Percentiles rank a stretch among this genome's conserved stretches.
phyloP scores from a whole-genome alignment of 1,140 invertebrate genomes.

The Sycophila sp. region DNA sequence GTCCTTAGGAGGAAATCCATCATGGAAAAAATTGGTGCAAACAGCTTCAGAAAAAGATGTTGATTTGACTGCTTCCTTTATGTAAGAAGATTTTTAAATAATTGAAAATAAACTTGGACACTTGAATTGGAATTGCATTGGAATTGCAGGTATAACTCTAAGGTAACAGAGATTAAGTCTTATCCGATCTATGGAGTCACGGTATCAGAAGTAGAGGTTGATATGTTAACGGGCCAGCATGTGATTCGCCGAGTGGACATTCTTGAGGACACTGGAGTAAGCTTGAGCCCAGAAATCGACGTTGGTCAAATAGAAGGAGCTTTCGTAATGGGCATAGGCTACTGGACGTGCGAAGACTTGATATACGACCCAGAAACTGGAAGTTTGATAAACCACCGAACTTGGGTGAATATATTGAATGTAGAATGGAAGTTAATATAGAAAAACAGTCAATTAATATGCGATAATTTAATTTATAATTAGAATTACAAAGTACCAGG shows the following conservation, averaged over 20 bases:
- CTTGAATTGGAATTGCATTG: too few relatives aligned
- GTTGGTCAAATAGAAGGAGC: slow-evolving; percentile 89
- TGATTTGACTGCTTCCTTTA: slow-evolving; percentile 73
- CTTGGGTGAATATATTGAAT: slow-evolving; percentile 79
- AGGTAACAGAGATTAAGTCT: slow-evolving; percentile 48
- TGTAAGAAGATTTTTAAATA: slow-evolving; percentile 66
- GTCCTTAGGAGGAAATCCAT: slow-evolving; percentile 68
- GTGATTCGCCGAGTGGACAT: slow-evolving; percentile 76
- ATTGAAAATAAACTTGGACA: too few relatives aligned
- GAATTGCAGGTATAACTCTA: not conserved
- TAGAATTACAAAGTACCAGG: slow-evolving; percentile 84
- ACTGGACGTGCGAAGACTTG: slow-evolving; percentile 80
- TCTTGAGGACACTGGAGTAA: slow-evolving; percentile 79
- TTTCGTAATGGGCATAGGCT: slow-evolving; percentile 87
- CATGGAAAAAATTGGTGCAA: slow-evolving; percentile 75
- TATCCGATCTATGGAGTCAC: slow-evolving; percentile 74
- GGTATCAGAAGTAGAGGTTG: slow-evolving; percentile 77
- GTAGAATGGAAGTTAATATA: slow-evolving; percentile 17
- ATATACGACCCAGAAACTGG: slow-evolving; percentile 75
- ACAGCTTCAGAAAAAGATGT: slow-evolving; percentile 69
- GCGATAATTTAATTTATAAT: slow-evolving; percentile 24
- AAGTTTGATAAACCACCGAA: slow-evolving; percentile 76
- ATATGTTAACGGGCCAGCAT: slow-evolving; percentile 80
- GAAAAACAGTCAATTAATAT: not conserved
- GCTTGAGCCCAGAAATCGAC: slow-evolving; percentile 81